These are phyloP conservation scores for Champsocephalus gunnari DNA, from an alignment of 2,797 vertebrate genomes.

Conservation along the genomic window DNA sequence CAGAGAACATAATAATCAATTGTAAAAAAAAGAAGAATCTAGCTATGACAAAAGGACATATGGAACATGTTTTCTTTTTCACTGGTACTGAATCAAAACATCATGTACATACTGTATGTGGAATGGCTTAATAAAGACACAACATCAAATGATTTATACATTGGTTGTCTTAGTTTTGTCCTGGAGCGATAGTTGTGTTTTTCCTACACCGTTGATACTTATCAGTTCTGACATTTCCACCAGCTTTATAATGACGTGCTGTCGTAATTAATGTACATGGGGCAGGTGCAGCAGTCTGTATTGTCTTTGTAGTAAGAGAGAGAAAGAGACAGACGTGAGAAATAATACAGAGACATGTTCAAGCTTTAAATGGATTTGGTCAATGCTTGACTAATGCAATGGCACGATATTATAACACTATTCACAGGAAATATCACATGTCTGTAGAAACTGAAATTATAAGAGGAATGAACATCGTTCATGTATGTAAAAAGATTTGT, in stretches of 20 bases:
- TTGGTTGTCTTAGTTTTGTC: constrained; percentile 64
- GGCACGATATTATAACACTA: constrained; percentile 7
- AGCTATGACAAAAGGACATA: constrained; percentile 51
- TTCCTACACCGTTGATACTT: constrained; percentile 60
- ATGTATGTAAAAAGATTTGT: constrained; percentile 28
- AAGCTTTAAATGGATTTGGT: not conserved
- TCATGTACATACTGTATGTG: constrained; percentile 60
- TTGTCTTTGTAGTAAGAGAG: constrained; percentile 58
- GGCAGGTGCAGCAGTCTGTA: constrained; percentile 72
- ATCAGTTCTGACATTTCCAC: constrained; percentile 69
- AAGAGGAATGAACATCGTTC: not conserved
- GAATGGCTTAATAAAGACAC: constrained; percentile 73
- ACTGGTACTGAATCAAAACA: constrained; percentile 54
- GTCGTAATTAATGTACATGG: constrained; percentile 79
- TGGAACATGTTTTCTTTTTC: constrained; percentile 48
- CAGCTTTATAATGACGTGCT: constrained; percentile 69
- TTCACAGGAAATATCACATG: constrained; percentile 10
- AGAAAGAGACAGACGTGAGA: constrained; percentile 52
- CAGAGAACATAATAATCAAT: constrained; percentile 53
- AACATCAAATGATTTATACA: constrained; percentile 65
- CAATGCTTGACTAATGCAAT: constrained; percentile 16
- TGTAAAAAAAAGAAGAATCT: constrained; percentile 44
- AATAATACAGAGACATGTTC: constrained; percentile 21
- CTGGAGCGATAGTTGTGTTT: constrained; percentile 60
- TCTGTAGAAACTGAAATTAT: constrained; percentile 13